Percentiles rank a stretch among this genome's conserved stretches.
Conservation (phyloP, 2,113 vertebrate species). For the Hypomesus transpacificus region DNA sequence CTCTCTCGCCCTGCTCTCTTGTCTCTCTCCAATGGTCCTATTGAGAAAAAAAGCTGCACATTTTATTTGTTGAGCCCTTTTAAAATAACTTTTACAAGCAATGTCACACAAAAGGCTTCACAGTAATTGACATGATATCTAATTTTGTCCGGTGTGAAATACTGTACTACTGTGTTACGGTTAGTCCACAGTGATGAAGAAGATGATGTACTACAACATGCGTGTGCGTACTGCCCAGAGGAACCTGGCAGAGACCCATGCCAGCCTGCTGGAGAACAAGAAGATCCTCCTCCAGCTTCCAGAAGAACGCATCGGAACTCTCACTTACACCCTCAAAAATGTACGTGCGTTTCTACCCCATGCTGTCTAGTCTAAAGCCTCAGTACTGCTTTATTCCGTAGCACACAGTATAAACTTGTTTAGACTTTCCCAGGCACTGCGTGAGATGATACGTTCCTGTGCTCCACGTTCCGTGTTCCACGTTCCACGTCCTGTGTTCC, state of each 20-base stretch:
- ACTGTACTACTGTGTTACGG: slow-evolving; percentile 20
- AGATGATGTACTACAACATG: slow-evolving; percentile 91
- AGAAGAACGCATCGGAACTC: slow-evolving; percentile 71
- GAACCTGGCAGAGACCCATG: slow-evolving; percentile 67
- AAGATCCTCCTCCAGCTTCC: slow-evolving; percentile 69
- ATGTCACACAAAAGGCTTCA: not conserved
- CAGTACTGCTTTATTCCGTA: not conserved
- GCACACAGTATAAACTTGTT: too few species aligned
- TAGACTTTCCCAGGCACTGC: too few species aligned
- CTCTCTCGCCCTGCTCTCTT: too few species aligned
- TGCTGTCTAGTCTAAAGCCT: slow-evolving; percentile 1
- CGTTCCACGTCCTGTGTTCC: too few species aligned
- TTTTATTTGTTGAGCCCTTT: too few species aligned
- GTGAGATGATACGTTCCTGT: too few species aligned
- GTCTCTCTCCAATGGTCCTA: too few species aligned
- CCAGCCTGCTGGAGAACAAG: slow-evolving; percentile 71
- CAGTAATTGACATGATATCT: not conserved
- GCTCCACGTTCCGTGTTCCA: not conserved
- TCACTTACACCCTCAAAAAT: slow-evolving; percentile 73
- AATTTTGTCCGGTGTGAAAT: not conserved
- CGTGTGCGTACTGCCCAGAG: slow-evolving; percentile 73
- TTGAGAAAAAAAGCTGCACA: too few species aligned
- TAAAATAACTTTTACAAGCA: not conserved
- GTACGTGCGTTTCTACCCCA: slow-evolving; percentile 61
- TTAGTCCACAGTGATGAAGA: slow-evolving; percentile 84